Percentiles rank a stretch among this genome's conserved stretches.
Conservation (phyloP, 2,113 vertebrate species). For the Silurus meridionalis region DNA sequence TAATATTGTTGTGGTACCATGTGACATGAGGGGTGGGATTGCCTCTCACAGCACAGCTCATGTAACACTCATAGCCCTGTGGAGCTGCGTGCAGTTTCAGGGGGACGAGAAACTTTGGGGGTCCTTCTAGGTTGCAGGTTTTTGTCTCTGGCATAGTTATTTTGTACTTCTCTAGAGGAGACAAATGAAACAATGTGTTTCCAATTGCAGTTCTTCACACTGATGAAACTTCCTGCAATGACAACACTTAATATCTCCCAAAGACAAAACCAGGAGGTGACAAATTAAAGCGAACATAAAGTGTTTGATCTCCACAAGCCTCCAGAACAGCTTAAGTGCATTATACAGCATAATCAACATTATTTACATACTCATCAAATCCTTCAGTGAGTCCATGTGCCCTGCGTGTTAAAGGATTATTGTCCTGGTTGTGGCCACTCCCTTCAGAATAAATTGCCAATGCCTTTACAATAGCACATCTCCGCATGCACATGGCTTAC, state of each 20-base stretch:
- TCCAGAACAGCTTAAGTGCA: not conserved
- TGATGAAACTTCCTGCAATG: not conserved
- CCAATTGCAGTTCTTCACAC: not conserved
- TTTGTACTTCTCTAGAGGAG: slow-evolving; percentile 71
- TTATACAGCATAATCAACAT: not conserved
- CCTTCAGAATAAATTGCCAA: not conserved
- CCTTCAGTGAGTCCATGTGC: not conserved
- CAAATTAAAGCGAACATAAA: not conserved
- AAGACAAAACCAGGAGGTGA: not conserved
- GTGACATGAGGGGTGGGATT: slow-evolving; percentile 79
- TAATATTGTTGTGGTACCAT: slow-evolving; percentile 82
- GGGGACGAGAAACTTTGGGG: slow-evolving; percentile 78
- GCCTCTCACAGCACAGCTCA: slow-evolving; percentile 87
- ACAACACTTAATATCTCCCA: not conserved
- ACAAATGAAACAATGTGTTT: slow-evolving; percentile 5
- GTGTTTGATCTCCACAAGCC: not conserved
- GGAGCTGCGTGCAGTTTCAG: slow-evolving; percentile 83
- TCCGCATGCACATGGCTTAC: not conserved
- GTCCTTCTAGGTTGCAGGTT: slow-evolving; percentile 69
- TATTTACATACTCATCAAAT: not conserved
- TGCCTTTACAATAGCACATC: not conserved
- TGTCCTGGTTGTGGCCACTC: not conserved
- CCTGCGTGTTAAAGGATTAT: not conserved
- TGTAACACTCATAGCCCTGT: slow-evolving; percentile 81
- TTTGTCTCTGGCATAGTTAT: slow-evolving; percentile 67